Percentiles rank a stretch among this genome's conserved stretches.
Evolutionary conservation across 2,113 vertebrate genomes (phyloP).

Genomic region (Thalassarche chlororhynchos): DNA sequence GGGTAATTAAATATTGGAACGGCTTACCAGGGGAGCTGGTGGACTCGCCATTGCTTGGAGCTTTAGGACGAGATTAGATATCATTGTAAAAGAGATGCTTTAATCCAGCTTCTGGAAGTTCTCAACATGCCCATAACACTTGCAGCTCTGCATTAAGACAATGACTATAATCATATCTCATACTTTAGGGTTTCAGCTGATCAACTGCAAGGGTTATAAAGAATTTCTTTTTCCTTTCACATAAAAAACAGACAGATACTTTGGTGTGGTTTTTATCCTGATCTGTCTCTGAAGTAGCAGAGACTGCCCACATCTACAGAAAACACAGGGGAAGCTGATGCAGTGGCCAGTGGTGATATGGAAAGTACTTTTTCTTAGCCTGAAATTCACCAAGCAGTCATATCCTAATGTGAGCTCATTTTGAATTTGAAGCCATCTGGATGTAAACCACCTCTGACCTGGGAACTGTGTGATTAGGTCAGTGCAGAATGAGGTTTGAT

Average conservation of each 20-base stretch:
- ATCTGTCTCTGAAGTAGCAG: conserved; percentile 28
- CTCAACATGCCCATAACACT: conserved; percentile 68
- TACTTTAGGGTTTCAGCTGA: conserved; percentile 60
- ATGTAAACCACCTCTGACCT: neutral
- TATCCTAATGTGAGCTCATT: neutral
- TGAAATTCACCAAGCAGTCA: neutral
- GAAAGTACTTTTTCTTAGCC: neutral
- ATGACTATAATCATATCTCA: conserved; percentile 69
- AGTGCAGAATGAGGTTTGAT: neutral
- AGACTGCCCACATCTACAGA: neutral
- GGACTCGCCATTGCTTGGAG: conserved; percentile 72
- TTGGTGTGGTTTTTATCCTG: neutral
- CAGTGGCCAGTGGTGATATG: neutral
- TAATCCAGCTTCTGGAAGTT: conserved; percentile 73
- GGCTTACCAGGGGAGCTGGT: conserved; percentile 71
- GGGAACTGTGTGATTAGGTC: neutral
- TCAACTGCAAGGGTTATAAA: conserved; percentile 56
- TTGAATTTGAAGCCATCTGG: neutral
- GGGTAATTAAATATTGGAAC: conserved; percentile 70
- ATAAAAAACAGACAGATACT: conserved; percentile 3
- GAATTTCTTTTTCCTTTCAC: neutral
- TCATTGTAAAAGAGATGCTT: conserved; percentile 73
- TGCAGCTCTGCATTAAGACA: conserved; percentile 70
- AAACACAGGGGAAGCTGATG: neutral
- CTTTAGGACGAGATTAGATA: conserved; percentile 71